Conservation (phyloP, 1,140 invertebrate species). For the Brachionus asplanchnoidis region DNA sequence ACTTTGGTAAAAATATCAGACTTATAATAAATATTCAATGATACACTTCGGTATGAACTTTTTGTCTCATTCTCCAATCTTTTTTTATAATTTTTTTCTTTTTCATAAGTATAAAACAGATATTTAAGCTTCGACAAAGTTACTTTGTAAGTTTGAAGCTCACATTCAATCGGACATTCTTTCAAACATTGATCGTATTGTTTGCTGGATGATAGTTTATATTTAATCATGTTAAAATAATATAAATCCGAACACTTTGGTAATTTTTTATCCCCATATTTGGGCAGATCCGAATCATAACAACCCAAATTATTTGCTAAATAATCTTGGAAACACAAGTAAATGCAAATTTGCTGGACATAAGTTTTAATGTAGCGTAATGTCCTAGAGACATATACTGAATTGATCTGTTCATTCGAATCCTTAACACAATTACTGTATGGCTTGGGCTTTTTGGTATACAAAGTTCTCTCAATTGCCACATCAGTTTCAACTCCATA, state of each 20-base stretch:
- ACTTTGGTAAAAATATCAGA: not conserved
- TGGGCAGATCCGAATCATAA: not conserved
- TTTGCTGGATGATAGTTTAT: not conserved
- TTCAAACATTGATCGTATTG: not conserved
- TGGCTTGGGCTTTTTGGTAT: not conserved
- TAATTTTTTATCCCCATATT: not conserved
- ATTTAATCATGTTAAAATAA: not conserved
- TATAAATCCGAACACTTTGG: not conserved
- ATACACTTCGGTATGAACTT: not conserved
- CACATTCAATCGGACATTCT: constrained; percentile 11
- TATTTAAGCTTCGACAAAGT: not conserved
- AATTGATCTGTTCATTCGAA: not conserved
- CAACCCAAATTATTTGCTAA: not conserved
- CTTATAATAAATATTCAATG: constrained; percentile 6
- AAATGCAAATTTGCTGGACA: not conserved
- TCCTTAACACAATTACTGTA: not conserved
- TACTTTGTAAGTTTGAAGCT: not conserved
- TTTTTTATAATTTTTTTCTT: not conserved
- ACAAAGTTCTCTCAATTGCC: not conserved
- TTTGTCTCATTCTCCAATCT: not conserved
- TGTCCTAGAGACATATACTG: not conserved
- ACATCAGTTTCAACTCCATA: constrained; percentile 23
- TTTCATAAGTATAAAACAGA: not conserved
- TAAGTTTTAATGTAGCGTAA: not conserved
- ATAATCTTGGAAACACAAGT: constrained; percentile 9